Evolutionary conservation across 2,888 invertebrate species (phyloP).

Genomic region (Platerodrilus igneus): DNA sequence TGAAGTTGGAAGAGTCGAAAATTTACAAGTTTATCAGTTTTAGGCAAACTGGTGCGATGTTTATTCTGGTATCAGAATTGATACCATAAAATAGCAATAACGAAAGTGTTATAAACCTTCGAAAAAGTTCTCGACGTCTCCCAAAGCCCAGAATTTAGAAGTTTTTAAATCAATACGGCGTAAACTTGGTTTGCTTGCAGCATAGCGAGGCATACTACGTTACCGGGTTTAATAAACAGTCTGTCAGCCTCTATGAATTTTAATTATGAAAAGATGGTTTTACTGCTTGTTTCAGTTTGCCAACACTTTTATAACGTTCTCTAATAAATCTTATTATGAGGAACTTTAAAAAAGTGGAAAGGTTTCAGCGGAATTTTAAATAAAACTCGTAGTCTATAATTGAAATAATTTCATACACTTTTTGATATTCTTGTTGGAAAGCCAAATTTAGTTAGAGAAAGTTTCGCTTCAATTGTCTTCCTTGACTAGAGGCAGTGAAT

Average conservation of each 20-base stretch:
- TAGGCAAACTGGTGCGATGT: too few relatives aligned
- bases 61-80: too few relatives aligned
- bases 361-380: slow-evolving; percentile 12
- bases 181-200: slow-evolving; percentile 20
- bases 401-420: too few relatives aligned
- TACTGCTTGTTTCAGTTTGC: slow-evolving; percentile 23
- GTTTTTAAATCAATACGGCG: slow-evolving; percentile 37
- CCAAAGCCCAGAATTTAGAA: slow-evolving; percentile 35
- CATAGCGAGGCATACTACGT: slow-evolving; percentile 27
- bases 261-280: slow-evolving; percentile 32
- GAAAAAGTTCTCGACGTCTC: slow-evolving; percentile 32
- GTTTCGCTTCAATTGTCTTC: too few relatives aligned
- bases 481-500: too few relatives aligned
- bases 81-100: slow-evolving; percentile 32
- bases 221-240: slow-evolving; percentile 34
- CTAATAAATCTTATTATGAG: slow-evolving; percentile 21
- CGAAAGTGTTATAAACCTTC: slow-evolving; percentile 34
- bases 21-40: too few relatives aligned
- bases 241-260: slow-evolving; percentile 33
- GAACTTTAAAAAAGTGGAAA: slow-evolving; percentile 9
- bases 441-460: too few relatives aligned
- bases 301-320: slow-evolving; percentile 17
- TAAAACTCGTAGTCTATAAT: background rate
- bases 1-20: too few relatives aligned
- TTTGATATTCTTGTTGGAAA: too few relatives aligned